These are phyloP conservation scores for Grantiella picta DNA, from an alignment of 2,113 vertebrate genomes.

Conservation along the genomic window DNA sequence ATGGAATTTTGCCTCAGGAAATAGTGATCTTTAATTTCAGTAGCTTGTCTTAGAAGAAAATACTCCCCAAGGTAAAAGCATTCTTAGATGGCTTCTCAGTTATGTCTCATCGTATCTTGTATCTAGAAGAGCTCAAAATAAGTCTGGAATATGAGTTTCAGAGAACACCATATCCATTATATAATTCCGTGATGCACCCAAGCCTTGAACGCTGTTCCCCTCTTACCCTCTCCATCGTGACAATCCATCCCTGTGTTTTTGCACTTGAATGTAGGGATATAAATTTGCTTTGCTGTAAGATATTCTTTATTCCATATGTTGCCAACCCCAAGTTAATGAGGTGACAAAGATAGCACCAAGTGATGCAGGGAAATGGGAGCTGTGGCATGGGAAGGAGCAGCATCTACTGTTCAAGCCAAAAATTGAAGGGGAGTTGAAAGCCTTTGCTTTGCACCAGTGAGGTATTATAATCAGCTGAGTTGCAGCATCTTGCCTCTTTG, in stretches of 20 bases:
- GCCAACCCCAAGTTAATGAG: neutral
- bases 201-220: neutral
- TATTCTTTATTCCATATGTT: neutral
- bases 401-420: neutral
- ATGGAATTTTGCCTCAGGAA: constrained; percentile 36
- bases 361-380: neutral
- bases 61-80: neutral
- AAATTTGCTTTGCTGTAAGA: neutral
- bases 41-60: constrained; percentile 16
- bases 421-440: constrained; percentile 3
- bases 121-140: constrained; percentile 4
- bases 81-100: neutral
- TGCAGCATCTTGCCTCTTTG: neutral
- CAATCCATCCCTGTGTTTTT: neutral
- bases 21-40: constrained; percentile 9
- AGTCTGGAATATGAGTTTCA: neutral
- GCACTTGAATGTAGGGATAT: neutral
- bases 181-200: neutral
- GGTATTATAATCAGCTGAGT: constrained; percentile 12
- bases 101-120: neutral
- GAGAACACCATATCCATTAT: neutral
- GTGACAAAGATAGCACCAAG: neutral
- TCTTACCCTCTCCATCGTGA: neutral
- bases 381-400: neutral
- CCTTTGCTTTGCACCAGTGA: neutral